phyloP scores from a whole-genome alignment of 2,797 vertebrate genomes.

The Pterois miles region DNA sequence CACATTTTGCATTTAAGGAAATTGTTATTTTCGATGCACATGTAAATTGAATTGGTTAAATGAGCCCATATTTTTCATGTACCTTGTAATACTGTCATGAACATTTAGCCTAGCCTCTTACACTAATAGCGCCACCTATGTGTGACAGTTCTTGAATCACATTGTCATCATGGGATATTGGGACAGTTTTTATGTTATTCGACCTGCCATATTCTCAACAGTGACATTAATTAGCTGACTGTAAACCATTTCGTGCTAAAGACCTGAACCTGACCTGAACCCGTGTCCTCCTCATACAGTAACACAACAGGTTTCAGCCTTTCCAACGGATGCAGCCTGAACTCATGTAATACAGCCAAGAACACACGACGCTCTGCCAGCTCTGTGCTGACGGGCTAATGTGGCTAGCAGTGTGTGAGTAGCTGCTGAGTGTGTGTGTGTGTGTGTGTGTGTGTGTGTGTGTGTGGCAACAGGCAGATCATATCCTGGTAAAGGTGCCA shows the following conservation, averaged over 20 bases:
- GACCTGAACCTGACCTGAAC: slow-evolving; percentile 12
- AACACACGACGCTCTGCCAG: slow-evolving; percentile 42
- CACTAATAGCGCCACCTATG: too few relatives aligned
- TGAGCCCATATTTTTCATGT: too few relatives aligned
- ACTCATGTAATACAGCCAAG: slow-evolving; percentile 37
- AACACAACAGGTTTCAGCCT: not conserved
- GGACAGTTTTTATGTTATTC: too few relatives aligned
- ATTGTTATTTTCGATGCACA: too few relatives aligned
- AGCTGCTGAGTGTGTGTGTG: too few relatives aligned
- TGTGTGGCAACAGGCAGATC: not conserved
- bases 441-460: too few relatives aligned
- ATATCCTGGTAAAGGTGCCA: not conserved
- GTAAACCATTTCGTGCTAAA: not conserved
- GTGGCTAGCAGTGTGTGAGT: slow-evolving; percentile 20
- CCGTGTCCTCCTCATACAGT: slow-evolving; percentile 4
- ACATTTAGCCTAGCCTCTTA: too few relatives aligned
- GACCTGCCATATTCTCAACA: not conserved
- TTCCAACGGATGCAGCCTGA: slow-evolving; percentile 10
- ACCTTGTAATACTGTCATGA: too few relatives aligned
- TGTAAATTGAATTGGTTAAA: too few relatives aligned
- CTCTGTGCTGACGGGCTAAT: slow-evolving; percentile 47
- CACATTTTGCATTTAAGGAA: too few relatives aligned
- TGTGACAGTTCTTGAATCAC: too few relatives aligned
- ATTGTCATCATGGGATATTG: too few relatives aligned
- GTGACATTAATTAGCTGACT: not conserved